Evolutionary conservation across 2,113 vertebrate genomes (phyloP).

Genomic region (Lampris incognitus): DNA sequence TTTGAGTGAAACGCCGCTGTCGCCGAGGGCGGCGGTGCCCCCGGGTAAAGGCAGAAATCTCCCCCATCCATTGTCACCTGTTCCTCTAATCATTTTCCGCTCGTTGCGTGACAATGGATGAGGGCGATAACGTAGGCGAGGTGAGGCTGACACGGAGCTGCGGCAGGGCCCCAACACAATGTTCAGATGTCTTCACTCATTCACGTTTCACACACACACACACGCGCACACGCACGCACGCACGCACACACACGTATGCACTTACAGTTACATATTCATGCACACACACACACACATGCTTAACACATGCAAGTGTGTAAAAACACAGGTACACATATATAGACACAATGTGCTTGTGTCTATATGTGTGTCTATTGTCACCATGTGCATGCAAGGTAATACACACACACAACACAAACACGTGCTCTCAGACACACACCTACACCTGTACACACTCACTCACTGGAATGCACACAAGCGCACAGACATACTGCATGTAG

Average conservation of each 20-base stretch:
- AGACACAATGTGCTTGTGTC: too few species aligned
- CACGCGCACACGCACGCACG: slow-evolving; percentile 11
- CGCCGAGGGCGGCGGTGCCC: slow-evolving; percentile 73
- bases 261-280: not conserved
- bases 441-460: too few species aligned
- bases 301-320: too few species aligned
- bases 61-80: slow-evolving; percentile 80
- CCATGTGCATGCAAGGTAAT: too few species aligned
- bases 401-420: too few species aligned
- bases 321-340: too few species aligned
- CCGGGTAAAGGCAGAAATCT: slow-evolving; percentile 75
- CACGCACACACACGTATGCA: not conserved
- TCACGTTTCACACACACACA: slow-evolving; percentile 11
- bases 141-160: slow-evolving; percentile 76
- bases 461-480: too few species aligned
- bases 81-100: slow-evolving; percentile 83
- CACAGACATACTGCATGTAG: too few species aligned
- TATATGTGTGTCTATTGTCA: too few species aligned
- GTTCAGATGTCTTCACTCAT: slow-evolving; percentile 69
- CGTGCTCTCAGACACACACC: too few species aligned
- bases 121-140: slow-evolving; percentile 78
- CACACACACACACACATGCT: too few species aligned
- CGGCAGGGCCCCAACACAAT: slow-evolving; percentile 45
- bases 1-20: slow-evolving; percentile 73
- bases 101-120: slow-evolving; percentile 76